Evolutionary conservation across 2,797 vertebrate genomes (phyloP).

Genomic region (Natrix natrix): DNA sequence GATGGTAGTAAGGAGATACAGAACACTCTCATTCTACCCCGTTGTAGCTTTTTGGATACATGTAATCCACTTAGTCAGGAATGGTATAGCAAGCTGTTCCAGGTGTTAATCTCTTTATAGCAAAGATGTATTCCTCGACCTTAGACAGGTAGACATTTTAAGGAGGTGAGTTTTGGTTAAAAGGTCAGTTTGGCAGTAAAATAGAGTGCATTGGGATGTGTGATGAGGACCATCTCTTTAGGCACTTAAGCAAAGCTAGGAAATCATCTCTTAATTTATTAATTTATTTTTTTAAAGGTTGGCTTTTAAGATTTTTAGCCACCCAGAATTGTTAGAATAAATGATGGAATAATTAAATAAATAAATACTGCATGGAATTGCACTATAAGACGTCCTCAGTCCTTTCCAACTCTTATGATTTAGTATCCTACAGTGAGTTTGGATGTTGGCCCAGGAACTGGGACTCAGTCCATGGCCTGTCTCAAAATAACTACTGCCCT

Average conservation of each 20-base stretch:
- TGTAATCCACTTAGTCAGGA: background rate
- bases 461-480: background rate
- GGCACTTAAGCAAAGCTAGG: background rate
- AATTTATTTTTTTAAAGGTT: background rate
- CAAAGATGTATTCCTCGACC: background rate
- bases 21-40: background rate
- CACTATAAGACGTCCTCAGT: background rate
- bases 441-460: background rate
- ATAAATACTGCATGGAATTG: background rate
- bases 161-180: background rate
- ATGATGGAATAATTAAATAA: background rate
- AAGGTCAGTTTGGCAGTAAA: background rate
- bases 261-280: background rate
- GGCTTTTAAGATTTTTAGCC: background rate
- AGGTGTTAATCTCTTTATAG: background rate
- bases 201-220: background rate
- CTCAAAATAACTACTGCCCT: background rate
- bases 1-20: background rate
- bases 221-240: background rate
- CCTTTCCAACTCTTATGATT: background rate
- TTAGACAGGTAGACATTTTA: background rate
- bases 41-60: background rate
- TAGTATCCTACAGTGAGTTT: background rate
- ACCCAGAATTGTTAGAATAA: background rate
- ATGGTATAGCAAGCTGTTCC: background rate